These are phyloP conservation scores for Bos javanicus DNA, from an alignment of 2,113 vertebrate species.

Conservation along the genomic window DNA sequence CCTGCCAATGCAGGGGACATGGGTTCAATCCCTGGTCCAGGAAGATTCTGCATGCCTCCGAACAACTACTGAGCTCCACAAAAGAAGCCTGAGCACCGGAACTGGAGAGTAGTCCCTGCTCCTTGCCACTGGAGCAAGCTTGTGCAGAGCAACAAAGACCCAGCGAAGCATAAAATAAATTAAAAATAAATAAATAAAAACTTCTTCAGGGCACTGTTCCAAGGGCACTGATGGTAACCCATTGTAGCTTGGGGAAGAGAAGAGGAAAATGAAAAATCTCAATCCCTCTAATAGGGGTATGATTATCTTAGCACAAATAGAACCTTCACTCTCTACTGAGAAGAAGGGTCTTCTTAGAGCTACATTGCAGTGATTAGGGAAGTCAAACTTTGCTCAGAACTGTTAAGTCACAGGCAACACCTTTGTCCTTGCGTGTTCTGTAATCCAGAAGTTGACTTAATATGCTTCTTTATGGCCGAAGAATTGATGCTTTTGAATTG, in stretches of 20 bases:
- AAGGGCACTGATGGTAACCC: neutral
- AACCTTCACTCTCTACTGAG: neutral
- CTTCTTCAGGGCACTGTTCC: neutral
- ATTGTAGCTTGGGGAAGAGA: neutral
- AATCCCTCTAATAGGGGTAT: neutral
- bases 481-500: neutral
- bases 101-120: neutral
- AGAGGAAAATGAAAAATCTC: neutral
- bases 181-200: neutral
- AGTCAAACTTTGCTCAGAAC: neutral
- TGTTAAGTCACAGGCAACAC: neutral
- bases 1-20: neutral
- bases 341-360: neutral
- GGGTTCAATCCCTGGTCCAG: neutral
- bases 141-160: neutral
- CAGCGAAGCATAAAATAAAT: neutral
- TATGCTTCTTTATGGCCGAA: neutral
- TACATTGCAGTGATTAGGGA: neutral
- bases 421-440: neutral
- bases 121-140: neutral
- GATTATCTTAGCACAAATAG: neutral
- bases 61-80: neutral
- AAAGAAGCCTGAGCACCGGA: neutral
- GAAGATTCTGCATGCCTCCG: neutral
- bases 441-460: no score